A percentile compares a stretch with the other conserved stretches of the same genome.
Conservation (phyloP, 2,797 vertebrate species). For the Acanthurus tractus region DNA sequence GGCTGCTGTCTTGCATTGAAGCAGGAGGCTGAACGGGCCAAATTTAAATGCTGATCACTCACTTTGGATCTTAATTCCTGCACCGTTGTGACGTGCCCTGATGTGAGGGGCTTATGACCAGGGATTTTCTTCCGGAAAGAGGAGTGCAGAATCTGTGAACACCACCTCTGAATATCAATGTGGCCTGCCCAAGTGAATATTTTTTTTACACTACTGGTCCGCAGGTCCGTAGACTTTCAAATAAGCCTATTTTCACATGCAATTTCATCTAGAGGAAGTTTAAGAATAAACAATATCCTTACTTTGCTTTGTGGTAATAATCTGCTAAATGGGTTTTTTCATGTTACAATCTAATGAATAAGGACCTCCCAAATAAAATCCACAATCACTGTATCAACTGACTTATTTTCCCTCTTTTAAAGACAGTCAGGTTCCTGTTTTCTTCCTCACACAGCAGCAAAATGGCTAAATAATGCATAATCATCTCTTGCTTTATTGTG, state of each 20-base stretch:
- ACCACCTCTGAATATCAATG: constrained; percentile 65
- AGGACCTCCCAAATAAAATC: constrained; percentile 29
- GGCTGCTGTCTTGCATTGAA: constrained; percentile 9
- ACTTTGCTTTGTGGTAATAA: constrained; percentile 13
- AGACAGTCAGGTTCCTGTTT: constrained; percentile 28
- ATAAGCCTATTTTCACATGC: constrained; percentile 20
- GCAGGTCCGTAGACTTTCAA: constrained; percentile 37
- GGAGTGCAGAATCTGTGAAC: constrained; percentile 48
- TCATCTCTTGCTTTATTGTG: constrained; percentile 33
- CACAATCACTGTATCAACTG: constrained; percentile 5
- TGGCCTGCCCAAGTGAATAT: constrained; percentile 27
- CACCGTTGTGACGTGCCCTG: constrained; percentile 37
- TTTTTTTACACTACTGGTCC: constrained; percentile 16
- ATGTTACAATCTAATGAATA: constrained; percentile 8
- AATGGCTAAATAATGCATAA: constrained; percentile 68
- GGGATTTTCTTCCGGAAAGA: constrained; percentile 58
- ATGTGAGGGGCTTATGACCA: constrained; percentile 61
- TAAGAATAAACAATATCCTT: not conserved
- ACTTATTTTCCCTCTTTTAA: constrained; percentile 40
- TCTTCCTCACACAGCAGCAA: constrained; percentile 39
- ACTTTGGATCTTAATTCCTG: constrained; percentile 51
- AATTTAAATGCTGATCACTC: constrained; percentile 57
- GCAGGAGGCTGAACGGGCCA: constrained; percentile 19
- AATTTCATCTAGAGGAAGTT: constrained; percentile 18
- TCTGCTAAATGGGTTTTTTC: constrained; percentile 2